These are phyloP conservation scores for Drosophila pseudotakahashii DNA, from an alignment of 2,888 invertebrate genomes.

Conservation along the genomic window DNA sequence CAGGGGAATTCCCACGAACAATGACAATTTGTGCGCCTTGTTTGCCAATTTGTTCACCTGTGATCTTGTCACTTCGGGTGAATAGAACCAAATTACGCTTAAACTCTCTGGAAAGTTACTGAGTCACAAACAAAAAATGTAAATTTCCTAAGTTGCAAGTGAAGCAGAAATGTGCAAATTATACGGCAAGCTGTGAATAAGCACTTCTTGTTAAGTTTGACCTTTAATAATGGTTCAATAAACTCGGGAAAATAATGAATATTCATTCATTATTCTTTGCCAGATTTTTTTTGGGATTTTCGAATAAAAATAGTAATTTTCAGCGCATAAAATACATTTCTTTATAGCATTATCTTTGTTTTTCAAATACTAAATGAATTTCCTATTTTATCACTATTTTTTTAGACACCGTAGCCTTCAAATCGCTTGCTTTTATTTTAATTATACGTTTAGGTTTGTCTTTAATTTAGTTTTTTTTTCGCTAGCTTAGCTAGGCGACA, in stretches of 20 bases:
- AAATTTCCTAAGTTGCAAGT: conserved; percentile 63
- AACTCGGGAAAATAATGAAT: neutral
- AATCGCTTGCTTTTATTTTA: neutral
- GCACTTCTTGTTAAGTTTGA: neutral
- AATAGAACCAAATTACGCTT: conserved; percentile 49
- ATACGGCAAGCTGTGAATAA: conserved; percentile 41
- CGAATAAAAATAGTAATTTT: too few relatives aligned
- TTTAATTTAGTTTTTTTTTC: conserved; percentile 43
- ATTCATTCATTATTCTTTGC: too few relatives aligned
- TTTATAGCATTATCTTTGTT: too few relatives aligned
- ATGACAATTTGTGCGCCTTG: conserved; percentile 51
- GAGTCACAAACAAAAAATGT: conserved; percentile 47
- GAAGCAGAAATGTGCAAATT: conserved; percentile 80
- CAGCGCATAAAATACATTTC: too few relatives aligned
- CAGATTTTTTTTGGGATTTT: too few relatives aligned
- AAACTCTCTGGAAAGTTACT: conserved; percentile 33
- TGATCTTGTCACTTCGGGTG: conserved; percentile 26
- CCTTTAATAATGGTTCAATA: conserved; percentile 1
- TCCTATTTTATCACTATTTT: neutral
- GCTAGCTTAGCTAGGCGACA: conserved; percentile 58
- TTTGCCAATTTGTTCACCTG: conserved; percentile 22
- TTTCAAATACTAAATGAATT: too few relatives aligned
- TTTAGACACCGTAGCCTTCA: too few relatives aligned
- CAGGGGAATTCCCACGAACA: conserved; percentile 49
- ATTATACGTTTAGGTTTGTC: conserved; percentile 39